Evolutionary conservation across 2,888 invertebrate genomes (phyloP).

Genomic region (Dastarcus helophoroides): DNA sequence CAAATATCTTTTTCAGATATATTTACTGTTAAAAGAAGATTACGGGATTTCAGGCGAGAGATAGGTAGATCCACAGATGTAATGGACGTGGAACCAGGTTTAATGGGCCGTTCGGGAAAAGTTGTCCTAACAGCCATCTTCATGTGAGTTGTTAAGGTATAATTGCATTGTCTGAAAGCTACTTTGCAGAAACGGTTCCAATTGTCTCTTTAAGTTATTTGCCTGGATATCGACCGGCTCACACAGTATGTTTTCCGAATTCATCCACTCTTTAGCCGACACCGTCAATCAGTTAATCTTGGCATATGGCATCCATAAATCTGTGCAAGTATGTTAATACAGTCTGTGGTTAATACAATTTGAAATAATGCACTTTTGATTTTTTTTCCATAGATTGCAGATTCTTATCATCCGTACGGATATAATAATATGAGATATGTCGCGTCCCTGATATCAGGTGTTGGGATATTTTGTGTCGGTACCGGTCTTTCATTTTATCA

Average conservation of each 20-base stretch:
- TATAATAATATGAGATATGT: constrained; percentile 96
- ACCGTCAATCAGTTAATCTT: constrained; percentile 91
- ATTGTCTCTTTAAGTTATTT: constrained; percentile 76
- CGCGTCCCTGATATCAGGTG: constrained; percentile 93
- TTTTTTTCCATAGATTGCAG: constrained; percentile 53
- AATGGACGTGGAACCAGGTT: constrained; percentile 45
- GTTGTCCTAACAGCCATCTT: constrained; percentile 87
- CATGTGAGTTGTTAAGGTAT: constrained; percentile 66
- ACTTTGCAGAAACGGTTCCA: constrained; percentile 74
- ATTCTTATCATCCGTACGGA: constrained; percentile 85
- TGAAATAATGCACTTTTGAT: constrained; percentile 3
- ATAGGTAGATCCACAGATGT: constrained; percentile 52
- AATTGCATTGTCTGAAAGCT: no score
- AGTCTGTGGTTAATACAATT: background rate
- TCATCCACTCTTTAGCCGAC: constrained; percentile 92
- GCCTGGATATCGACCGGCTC: constrained; percentile 94
- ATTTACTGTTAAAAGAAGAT: constrained; percentile 73
- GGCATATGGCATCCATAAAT: constrained; percentile 91
- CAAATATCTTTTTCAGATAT: no score
- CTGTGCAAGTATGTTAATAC: constrained; percentile 55
- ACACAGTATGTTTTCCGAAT: constrained; percentile 94
- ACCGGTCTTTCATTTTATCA: constrained; percentile 93
- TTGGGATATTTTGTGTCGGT: constrained; percentile 96
- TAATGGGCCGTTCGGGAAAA: constrained; percentile 71
- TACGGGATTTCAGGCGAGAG: constrained; percentile 73